Percentiles rank a stretch among this genome's conserved stretches.
Conservation (phyloP, 2,888 invertebrate genomes). For the Sphecodes monilicornis region DNA sequence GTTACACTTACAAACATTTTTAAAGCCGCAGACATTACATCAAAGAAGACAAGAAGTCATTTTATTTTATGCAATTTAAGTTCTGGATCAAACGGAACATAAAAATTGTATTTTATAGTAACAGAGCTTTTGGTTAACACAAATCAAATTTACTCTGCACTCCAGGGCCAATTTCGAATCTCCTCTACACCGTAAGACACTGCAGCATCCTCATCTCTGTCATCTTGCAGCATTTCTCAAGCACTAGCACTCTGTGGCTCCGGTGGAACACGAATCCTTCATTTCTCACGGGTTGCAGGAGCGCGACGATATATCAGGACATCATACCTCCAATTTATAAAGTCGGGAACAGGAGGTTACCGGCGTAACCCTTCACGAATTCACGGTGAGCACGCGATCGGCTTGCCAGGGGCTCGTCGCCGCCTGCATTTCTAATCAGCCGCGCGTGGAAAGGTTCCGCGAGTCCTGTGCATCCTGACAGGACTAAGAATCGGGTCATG, state of each 20-base stretch:
- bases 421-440: conserved; percentile 62
- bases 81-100: not conserved
- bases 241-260: not conserved
- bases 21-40: too few relatives aligned
- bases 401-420: conserved; percentile 57
- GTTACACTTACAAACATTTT: too few relatives aligned
- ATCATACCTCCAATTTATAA: conserved; percentile 72
- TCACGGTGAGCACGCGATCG: conserved; percentile 36
- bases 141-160: not conserved
- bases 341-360: conserved; percentile 52
- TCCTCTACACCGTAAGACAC: not conserved
- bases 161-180: not conserved
- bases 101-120: not conserved
- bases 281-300: conserved; percentile 30
- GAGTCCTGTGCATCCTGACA: conserved; percentile 17
- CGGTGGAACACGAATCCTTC: conserved; percentile 29
- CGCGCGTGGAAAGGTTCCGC: conserved; percentile 49
- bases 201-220: not conserved
- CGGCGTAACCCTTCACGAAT: conserved; percentile 31
- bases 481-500: not conserved
- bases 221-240: not conserved
- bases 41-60: too few relatives aligned
- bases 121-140: not conserved
- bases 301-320: conserved; percentile 65
- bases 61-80: too few relatives aligned